Evolutionary conservation across 2,113 vertebrate species (phyloP).

Genomic region (Mesembrinibis cayennensis): DNA sequence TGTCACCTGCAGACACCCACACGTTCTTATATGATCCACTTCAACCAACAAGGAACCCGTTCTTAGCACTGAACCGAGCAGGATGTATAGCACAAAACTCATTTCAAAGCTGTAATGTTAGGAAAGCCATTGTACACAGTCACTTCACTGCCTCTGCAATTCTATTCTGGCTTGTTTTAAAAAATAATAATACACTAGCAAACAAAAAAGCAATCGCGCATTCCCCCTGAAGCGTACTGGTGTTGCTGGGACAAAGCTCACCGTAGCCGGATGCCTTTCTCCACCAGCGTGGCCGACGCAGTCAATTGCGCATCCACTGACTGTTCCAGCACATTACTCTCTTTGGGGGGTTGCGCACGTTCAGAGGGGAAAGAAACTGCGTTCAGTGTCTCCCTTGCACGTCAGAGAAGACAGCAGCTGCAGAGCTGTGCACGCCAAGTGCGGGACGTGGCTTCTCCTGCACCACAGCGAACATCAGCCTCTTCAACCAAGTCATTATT

Average conservation of each 20-base stretch:
- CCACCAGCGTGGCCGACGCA: not conserved
- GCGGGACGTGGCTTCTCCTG: not conserved
- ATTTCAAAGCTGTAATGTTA: not conserved
- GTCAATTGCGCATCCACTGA: not conserved
- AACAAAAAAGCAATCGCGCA: not conserved
- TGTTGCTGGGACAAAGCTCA: not conserved
- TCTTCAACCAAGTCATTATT: constrained; percentile 9
- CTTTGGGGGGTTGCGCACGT: not conserved
- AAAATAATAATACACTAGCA: not conserved
- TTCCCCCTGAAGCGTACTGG: not conserved
- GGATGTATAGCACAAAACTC: not conserved
- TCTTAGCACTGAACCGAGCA: not conserved
- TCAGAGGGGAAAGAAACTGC: not conserved
- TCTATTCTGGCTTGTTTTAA: not conserved
- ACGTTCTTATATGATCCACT: not conserved
- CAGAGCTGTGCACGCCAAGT: constrained; percentile 1
- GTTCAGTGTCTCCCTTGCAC: not conserved
- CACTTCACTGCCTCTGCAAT: not conserved
- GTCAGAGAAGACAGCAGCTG: constrained; percentile 51
- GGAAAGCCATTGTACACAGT: not conserved
- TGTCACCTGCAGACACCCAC: not conserved
- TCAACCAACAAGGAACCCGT: not conserved
- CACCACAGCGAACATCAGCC: not conserved
- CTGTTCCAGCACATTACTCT: not conserved
- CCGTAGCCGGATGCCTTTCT: not conserved